These are phyloP conservation scores for Datnioides undecimradiatus DNA, from an alignment of 2,113 vertebrate genomes.

Conservation along the genomic window DNA sequence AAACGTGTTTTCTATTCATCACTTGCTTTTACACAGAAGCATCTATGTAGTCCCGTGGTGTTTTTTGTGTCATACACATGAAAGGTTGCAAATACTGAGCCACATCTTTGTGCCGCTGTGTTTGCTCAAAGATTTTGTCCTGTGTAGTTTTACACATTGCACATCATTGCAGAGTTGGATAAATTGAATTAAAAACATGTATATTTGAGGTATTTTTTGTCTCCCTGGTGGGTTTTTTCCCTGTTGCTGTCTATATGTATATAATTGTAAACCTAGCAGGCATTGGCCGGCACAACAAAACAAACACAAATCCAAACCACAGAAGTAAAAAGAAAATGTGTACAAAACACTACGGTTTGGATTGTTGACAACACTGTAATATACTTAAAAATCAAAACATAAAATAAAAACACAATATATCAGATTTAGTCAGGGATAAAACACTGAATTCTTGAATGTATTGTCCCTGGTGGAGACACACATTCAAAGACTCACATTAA, in stretches of 20 bases:
- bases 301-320: not conserved
- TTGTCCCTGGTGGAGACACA: not conserved
- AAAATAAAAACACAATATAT: not conserved
- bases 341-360: not conserved
- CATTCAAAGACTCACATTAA: not conserved
- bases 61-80: constrained; percentile 14
- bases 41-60: not conserved
- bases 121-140: constrained; percentile 19
- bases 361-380: not conserved
- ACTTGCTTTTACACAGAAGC: constrained; percentile 3
- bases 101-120: constrained; percentile 10
- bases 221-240: not conserved
- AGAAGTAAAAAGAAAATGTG: not conserved
- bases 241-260: not conserved
- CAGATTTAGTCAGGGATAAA: not conserved
- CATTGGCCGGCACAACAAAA: too few species aligned
- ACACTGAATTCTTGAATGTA: not conserved
- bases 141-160: constrained; percentile 45
- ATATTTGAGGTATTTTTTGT: constrained; percentile 23
- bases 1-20: constrained; percentile 10
- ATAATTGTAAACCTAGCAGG: not conserved
- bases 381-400: too few species aligned
- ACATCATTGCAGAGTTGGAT: constrained; percentile 3
- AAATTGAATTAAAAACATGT: constrained; percentile 35
- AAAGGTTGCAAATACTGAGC: constrained; percentile 15